Conservation (phyloP, 2,888 invertebrate species). For the Euproctis similis region DNA sequence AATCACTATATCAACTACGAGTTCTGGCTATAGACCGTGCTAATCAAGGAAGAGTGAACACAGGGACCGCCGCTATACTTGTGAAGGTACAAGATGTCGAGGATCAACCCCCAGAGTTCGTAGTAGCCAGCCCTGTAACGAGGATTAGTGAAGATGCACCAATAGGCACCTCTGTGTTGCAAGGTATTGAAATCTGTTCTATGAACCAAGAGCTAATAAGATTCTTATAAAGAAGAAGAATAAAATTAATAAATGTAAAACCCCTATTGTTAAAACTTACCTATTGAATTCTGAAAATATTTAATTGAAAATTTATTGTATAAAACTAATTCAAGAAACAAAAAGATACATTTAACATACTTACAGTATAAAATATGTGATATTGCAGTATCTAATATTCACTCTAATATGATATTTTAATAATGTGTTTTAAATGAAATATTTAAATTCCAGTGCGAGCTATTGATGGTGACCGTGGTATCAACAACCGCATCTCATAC, state of each 20-base stretch:
- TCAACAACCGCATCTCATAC: conserved; percentile 91
- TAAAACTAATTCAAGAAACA: too few relatives aligned
- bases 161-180: conserved; percentile 87
- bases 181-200: too few relatives aligned
- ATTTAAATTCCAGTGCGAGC: conserved; percentile 81
- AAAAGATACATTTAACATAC: too few relatives aligned
- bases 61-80: conserved; percentile 90
- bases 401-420: neutral
- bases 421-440: neutral
- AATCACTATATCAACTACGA: conserved; percentile 89
- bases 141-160: conserved; percentile 90
- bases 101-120: conserved; percentile 94
- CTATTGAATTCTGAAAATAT: too few relatives aligned
- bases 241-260: too few relatives aligned
- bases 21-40: conserved; percentile 90
- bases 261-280: too few relatives aligned
- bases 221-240: too few relatives aligned
- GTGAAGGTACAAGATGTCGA: conserved; percentile 90
- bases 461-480: conserved; percentile 93
- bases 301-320: too few relatives aligned
- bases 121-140: conserved; percentile 90
- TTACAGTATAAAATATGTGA: neutral
- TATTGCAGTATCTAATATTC: neutral
- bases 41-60: conserved; percentile 87
- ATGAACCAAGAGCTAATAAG: too few relatives aligned